Conservation (phyloP, 2,888 invertebrate species). For the Spodoptera exigua region DNA sequence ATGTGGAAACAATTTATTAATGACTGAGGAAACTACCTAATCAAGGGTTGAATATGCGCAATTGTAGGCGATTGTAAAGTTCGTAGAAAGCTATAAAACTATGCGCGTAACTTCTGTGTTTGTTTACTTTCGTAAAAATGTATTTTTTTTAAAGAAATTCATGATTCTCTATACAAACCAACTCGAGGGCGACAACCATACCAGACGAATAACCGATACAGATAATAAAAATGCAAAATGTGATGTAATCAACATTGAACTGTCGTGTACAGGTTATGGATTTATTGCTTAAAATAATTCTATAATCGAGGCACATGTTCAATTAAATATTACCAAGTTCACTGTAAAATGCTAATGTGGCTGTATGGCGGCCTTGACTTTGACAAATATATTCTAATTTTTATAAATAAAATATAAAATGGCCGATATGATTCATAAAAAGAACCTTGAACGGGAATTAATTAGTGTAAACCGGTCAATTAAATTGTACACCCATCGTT, state of each 20-base stretch:
- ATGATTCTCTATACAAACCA: too few species aligned
- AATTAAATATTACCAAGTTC: slow-evolving; percentile 30
- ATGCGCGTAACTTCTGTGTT: too few species aligned
- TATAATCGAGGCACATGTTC: slow-evolving; percentile 29
- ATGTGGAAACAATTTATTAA: too few species aligned
- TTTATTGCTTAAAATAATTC: slow-evolving; percentile 45
- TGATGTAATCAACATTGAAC: slow-evolving; percentile 53
- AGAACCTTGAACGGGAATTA: slow-evolving; percentile 45
- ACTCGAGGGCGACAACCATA: too few species aligned
- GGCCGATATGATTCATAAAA: slow-evolving; percentile 43
- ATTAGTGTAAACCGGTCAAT: slow-evolving; percentile 39
- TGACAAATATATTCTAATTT: slow-evolving; percentile 44
- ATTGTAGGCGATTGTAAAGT: too few species aligned
- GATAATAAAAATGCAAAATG: slow-evolving; percentile 26
- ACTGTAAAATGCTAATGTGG: slow-evolving; percentile 40
- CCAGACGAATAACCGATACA: slow-evolving; percentile 7
- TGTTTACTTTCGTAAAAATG: too few species aligned
- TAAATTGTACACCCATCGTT: slow-evolving; percentile 24
- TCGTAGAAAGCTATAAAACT: too few species aligned
- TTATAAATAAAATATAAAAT: slow-evolving; percentile 34
- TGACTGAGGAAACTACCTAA: too few species aligned
- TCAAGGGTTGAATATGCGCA: too few species aligned
- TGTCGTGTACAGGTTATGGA: slow-evolving; percentile 34
- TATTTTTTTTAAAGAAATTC: too few species aligned
- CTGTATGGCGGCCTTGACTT: slow-evolving; percentile 49